These are phyloP conservation scores for Hetaerina titia DNA, from an alignment of 2,888 invertebrate species.

Conservation along the genomic window DNA sequence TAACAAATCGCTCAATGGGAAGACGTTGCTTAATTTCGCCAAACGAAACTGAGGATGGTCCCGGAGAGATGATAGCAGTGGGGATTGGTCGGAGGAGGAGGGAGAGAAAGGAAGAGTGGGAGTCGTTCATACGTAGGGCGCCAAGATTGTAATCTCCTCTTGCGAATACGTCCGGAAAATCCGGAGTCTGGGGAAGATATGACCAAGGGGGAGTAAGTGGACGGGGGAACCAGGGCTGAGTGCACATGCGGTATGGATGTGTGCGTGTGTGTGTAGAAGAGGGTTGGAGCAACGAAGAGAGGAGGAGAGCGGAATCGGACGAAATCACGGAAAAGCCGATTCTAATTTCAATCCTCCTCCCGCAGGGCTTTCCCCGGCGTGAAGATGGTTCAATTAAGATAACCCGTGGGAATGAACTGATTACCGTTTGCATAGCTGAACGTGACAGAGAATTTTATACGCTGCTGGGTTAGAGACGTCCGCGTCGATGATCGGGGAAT, in stretches of 20 bases:
- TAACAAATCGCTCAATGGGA: conserved; percentile 12
- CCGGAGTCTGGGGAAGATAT: background rate
- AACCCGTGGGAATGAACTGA: conserved; percentile 17
- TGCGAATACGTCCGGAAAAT: background rate
- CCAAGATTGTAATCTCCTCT: background rate
- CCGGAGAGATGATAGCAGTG: background rate
- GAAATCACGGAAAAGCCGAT: background rate
- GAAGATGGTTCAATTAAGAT: conserved; percentile 52
- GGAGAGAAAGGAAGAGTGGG: background rate
- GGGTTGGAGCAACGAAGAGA: background rate
- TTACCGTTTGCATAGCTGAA: background rate
- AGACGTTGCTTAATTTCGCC: conserved; percentile 20
- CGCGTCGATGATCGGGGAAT: background rate
- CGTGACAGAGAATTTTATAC: conserved; percentile 18
- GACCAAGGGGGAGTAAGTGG: background rate
- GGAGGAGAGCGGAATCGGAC: background rate
- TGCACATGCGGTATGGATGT: background rate
- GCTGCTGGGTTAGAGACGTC: background rate
- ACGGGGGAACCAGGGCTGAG: background rate
- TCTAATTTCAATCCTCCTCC: conserved; percentile 18
- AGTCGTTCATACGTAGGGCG: background rate
- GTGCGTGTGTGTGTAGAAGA: background rate
- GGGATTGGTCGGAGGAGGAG: background rate
- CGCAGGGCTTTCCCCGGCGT: background rate
- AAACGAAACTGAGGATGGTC: background rate